These are phyloP conservation scores for Hypolimnas misippus DNA, from an alignment of 2,888 invertebrate species.

Conservation along the genomic window DNA sequence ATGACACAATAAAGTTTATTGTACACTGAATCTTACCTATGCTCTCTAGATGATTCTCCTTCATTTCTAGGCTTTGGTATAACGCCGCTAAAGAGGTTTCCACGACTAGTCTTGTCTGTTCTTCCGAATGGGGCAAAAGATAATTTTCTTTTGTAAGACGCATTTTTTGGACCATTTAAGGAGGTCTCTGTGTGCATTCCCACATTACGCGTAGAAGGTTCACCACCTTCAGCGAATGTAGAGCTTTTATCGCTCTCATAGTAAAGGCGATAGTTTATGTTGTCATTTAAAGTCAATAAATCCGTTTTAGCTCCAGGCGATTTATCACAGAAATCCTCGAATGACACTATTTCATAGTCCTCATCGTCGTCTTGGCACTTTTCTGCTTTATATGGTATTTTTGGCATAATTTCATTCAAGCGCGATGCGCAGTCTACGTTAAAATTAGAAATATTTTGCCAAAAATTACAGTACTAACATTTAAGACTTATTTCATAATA, in stretches of 20 bases:
- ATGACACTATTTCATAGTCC: conserved; percentile 83
- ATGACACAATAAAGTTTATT: too few relatives aligned
- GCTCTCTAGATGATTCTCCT: conserved; percentile 64
- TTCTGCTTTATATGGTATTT: conserved; percentile 76
- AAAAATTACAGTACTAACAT: background rate
- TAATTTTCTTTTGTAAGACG: conserved; percentile 61
- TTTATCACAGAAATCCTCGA: conserved; percentile 85
- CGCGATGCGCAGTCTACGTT: conserved; percentile 27
- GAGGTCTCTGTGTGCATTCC: conserved; percentile 73
- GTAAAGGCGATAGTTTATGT: conserved; percentile 79
- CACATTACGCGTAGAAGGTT: conserved; percentile 60
- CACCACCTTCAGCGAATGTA: conserved; percentile 63
- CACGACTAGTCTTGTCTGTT: conserved; percentile 55
- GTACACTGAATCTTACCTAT: conserved; percentile 57
- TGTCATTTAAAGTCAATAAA: conserved; percentile 80
- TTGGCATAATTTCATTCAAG: conserved; percentile 64
- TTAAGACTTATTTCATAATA: conserved; percentile 2
- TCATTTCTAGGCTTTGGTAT: conserved; percentile 67
- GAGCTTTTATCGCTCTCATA: conserved; percentile 69
- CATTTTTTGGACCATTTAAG: conserved; percentile 65
- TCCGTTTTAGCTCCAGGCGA: conserved; percentile 79
- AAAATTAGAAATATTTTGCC: conserved; percentile 21
- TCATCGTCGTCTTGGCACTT: conserved; percentile 69
- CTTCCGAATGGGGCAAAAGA: conserved; percentile 74
- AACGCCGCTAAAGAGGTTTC: conserved; percentile 68